Conservation (phyloP, 2,888 invertebrate species). For the Dugesia japonica region DNA sequence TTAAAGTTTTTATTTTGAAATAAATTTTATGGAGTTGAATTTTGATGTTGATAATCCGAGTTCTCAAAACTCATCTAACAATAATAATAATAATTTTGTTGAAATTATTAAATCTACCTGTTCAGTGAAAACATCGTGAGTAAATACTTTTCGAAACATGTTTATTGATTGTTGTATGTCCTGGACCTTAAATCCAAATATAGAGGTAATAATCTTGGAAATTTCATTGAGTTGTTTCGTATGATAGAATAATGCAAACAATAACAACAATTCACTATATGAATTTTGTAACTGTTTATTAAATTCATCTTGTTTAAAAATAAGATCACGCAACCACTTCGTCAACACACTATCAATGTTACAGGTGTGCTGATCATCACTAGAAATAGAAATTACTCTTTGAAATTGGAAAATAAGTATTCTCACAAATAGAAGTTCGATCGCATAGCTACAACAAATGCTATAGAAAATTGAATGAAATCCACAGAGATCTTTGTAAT, state of each 20-base stretch:
- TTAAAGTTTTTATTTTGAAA: no score
- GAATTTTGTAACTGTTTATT: slow-evolving; percentile 49
- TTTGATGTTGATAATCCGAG: no score
- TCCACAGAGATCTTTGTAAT: background rate
- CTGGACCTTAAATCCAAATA: slow-evolving; percentile 68
- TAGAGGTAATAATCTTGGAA: slow-evolving; percentile 77
- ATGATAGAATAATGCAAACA: slow-evolving; percentile 91
- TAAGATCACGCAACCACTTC: slow-evolving; percentile 25
- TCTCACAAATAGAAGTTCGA: slow-evolving; percentile 6
- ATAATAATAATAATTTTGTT: no score
- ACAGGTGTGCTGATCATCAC: slow-evolving; percentile 17
- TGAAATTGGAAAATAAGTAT: background rate
- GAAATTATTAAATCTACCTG: slow-evolving; percentile 56
- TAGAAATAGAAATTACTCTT: background rate
- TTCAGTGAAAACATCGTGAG: slow-evolving; percentile 86
- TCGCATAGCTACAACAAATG: slow-evolving; percentile 2
- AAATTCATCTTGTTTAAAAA: slow-evolving; percentile 24
- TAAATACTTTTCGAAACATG: slow-evolving; percentile 56
- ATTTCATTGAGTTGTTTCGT: slow-evolving; percentile 80
- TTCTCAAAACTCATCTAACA: no score
- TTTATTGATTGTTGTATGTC: slow-evolving; percentile 21
- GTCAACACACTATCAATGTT: background rate
- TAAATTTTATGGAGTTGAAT: no score
- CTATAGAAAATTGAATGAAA: slow-evolving; percentile 12
- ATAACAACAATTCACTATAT: slow-evolving; percentile 79